Evolutionary conservation across 2,888 invertebrate species (phyloP).

Genomic region (Metalampra italica): DNA sequence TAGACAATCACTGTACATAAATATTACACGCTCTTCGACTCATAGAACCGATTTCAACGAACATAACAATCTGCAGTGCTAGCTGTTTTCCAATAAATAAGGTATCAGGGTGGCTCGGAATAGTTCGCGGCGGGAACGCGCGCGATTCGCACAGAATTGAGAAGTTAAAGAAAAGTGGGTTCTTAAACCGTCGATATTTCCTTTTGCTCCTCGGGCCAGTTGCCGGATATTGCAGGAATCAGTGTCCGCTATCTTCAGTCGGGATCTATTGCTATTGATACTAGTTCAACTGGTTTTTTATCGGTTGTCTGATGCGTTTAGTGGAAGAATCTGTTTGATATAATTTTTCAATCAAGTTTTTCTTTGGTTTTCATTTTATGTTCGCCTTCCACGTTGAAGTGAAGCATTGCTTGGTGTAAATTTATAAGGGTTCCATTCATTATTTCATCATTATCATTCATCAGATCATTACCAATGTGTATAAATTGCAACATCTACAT

Average conservation of each 20-base stretch:
- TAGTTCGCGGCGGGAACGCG: constrained; percentile 34
- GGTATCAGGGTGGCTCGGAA: constrained; percentile 36
- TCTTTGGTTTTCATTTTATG: background rate
- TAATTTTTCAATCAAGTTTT: background rate
- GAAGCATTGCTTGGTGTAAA: too few relatives aligned
- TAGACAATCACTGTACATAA: too few relatives aligned
- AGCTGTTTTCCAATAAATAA: constrained; percentile 41
- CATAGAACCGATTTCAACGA: background rate
- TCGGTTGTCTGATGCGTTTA: background rate
- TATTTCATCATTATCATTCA: too few relatives aligned
- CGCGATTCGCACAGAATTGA: constrained; percentile 39
- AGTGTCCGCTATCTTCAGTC: constrained; percentile 15
- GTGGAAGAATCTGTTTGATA: too few relatives aligned
- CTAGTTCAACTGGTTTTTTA: constrained; percentile 12
- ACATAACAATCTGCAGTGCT: constrained; percentile 1
- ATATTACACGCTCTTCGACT: background rate
- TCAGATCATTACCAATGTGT: too few relatives aligned
- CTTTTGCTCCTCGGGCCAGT: constrained; percentile 4
- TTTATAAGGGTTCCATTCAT: too few relatives aligned
- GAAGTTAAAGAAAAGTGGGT: constrained; percentile 44
- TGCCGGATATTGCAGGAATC: constrained; percentile 13
- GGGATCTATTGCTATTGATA: constrained; percentile 10
- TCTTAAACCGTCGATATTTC: constrained; percentile 17
- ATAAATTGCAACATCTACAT: too few relatives aligned
- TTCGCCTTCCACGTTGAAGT: too few relatives aligned